These are phyloP conservation scores for Ormyrus pomaceus DNA, from an alignment of 2,888 invertebrate genomes.

Conservation along the genomic window DNA sequence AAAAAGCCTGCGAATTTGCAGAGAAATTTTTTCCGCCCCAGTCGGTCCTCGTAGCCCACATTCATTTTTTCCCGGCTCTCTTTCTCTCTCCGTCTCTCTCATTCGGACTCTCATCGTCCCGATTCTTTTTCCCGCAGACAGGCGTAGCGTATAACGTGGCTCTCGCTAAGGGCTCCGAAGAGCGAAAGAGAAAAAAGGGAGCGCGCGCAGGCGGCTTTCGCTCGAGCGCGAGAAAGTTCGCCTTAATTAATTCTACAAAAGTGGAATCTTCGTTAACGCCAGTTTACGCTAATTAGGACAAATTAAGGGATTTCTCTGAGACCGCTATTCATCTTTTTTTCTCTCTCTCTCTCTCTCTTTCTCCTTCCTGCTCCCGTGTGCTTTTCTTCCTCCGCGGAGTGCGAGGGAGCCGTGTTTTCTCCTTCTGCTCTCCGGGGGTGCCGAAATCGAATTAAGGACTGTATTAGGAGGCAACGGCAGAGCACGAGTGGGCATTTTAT, in stretches of 20 bases:
- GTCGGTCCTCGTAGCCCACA: too few relatives aligned
- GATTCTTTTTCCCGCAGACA: too few relatives aligned
- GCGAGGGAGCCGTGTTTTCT: too few relatives aligned
- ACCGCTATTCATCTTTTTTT: constrained; percentile 12
- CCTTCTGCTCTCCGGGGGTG: neutral
- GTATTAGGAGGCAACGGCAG: neutral
- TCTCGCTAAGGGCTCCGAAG: neutral
- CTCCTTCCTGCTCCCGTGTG: neutral
- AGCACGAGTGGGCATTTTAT: neutral
- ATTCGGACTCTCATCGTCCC: neutral
- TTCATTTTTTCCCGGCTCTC: too few relatives aligned
- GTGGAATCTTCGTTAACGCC: constrained; percentile 71
- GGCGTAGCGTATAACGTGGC: too few relatives aligned
- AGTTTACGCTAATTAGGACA: constrained; percentile 68
- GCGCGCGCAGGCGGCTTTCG: too few relatives aligned
- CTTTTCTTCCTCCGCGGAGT: neutral
- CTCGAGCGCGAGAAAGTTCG: constrained; percentile 46
- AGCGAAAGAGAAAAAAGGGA: constrained; percentile 1
- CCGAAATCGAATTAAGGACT: constrained; percentile 12
- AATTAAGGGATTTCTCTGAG: constrained; percentile 60
- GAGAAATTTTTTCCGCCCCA: too few relatives aligned
- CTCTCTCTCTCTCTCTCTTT: neutral
- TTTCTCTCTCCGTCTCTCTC: neutral
- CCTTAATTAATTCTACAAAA: constrained; percentile 71
- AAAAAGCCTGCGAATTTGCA: too few relatives aligned